Evolutionary conservation across 1,140 invertebrate genomes (phyloP).

Genomic region (Aleiodes sp.): DNA sequence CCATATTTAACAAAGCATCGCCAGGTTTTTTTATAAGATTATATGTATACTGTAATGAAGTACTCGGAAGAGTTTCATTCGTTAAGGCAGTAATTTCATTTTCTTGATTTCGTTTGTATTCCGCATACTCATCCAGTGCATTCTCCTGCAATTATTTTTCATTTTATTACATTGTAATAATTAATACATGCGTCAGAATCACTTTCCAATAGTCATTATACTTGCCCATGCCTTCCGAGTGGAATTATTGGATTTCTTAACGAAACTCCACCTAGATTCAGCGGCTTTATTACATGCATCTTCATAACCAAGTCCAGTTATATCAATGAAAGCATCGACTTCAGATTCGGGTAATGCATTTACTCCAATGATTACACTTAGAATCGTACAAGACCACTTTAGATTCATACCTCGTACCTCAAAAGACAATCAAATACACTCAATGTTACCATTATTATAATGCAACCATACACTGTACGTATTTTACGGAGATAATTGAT

Average conservation of each 20-base stretch:
- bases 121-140: slow-evolving; percentile 38
- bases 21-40: slow-evolving; percentile 64
- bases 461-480: neutral
- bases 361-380: slow-evolving; percentile 38
- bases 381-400: slow-evolving; percentile 42
- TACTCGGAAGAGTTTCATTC: slow-evolving; percentile 5
- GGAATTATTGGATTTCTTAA: slow-evolving; percentile 43
- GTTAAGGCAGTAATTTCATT: slow-evolving; percentile 27
- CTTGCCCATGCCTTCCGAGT: slow-evolving; percentile 48
- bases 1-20: slow-evolving; percentile 64
- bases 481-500: neutral
- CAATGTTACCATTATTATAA: neutral
- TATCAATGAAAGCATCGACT: slow-evolving; percentile 41
- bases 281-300: slow-evolving; percentile 49
- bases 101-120: slow-evolving; percentile 41
- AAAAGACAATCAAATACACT: neutral
- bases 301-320: slow-evolving; percentile 55
- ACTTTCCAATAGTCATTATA: neutral
- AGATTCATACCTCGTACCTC: slow-evolving; percentile 46
- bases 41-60: slow-evolving; percentile 43
- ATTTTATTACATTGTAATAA: neutral
- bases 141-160: slow-evolving; percentile 41
- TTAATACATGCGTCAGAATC: neutral
- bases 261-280: slow-evolving; percentile 53
- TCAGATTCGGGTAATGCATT: slow-evolving; percentile 21